phyloP scores from a whole-genome alignment of 2,888 invertebrate genomes.

The Noctuana brunneofusca region DNA sequence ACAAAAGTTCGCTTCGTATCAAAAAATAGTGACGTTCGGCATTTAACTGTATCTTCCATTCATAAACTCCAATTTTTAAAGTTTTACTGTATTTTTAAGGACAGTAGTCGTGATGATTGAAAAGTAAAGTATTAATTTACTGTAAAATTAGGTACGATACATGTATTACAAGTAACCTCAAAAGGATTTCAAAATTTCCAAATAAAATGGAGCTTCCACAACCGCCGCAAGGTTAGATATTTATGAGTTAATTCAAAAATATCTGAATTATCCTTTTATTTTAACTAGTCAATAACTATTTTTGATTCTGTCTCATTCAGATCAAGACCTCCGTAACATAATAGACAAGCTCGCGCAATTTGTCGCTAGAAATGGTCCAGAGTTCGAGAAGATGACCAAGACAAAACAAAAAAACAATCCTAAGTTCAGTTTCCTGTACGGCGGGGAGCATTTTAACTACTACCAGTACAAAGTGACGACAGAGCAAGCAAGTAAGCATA shows the following conservation, averaged over 20 bases:
- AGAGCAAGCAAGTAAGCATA: slow-evolving; percentile 95
- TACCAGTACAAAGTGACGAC: slow-evolving; percentile 98
- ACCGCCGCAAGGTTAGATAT: slow-evolving; percentile 83
- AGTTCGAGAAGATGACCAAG: slow-evolving; percentile 99
- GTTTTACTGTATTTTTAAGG: background rate
- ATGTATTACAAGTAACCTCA: slow-evolving; percentile 59
- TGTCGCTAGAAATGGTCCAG: slow-evolving; percentile 99
- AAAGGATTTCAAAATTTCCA: slow-evolving; percentile 46
- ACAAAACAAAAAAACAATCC: slow-evolving; percentile 99
- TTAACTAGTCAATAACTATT: background rate
- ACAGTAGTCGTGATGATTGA: slow-evolving; percentile 13
- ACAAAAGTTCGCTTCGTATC: slow-evolving; percentile 22
- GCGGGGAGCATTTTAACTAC: slow-evolving; percentile 97
- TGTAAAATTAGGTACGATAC: background rate
- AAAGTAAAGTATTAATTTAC: slow-evolving; percentile 16
- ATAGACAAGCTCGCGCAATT: slow-evolving; percentile 99
- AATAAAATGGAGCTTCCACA: slow-evolving; percentile 79
- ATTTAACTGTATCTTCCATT: slow-evolving; percentile 9
- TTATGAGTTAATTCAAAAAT: slow-evolving; percentile 22
- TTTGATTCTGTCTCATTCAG: slow-evolving; percentile 73
- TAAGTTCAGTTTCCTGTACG: slow-evolving; percentile 98
- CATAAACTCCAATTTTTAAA: background rate
- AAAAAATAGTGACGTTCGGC: slow-evolving; percentile 18
- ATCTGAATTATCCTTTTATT: no score
- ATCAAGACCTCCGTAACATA: slow-evolving; percentile 97